These are phyloP conservation scores for Hemithea aestivaria DNA, from an alignment of 2,888 invertebrate genomes.

Conservation along the genomic window DNA sequence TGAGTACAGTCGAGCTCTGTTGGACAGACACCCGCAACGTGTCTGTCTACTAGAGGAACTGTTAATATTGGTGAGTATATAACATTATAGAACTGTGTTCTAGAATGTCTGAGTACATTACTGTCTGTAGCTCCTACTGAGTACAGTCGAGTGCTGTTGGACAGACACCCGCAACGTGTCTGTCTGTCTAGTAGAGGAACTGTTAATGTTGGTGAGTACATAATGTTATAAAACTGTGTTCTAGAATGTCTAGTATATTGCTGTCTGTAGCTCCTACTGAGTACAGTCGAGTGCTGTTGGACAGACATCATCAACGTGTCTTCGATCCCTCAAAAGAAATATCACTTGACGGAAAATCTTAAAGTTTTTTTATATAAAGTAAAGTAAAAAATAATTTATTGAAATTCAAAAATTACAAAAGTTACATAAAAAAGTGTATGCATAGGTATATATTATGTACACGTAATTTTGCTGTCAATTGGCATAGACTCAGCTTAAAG, in stretches of 20 bases:
- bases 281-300: conserved; percentile 74
- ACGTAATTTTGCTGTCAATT: too few species aligned
- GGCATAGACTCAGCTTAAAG: too few species aligned
- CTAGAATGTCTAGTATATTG: conserved; percentile 87
- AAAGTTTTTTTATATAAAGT: too few species aligned
- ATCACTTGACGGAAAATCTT: too few species aligned
- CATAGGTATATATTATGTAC: too few species aligned
- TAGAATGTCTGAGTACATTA: conserved; percentile 86
- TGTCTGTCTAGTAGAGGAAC: too few species aligned
- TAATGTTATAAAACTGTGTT: conserved; percentile 90
- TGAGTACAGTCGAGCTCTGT: conserved; percentile 68
- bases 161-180: conserved; percentile 51
- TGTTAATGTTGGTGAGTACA: conserved; percentile 78
- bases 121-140: conserved; percentile 68
- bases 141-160: conserved; percentile 74
- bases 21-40: conserved; percentile 58
- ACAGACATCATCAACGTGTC: conserved; percentile 49
- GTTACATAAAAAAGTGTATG: too few species aligned
- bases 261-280: conserved; percentile 68
- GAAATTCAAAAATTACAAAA: too few species aligned
- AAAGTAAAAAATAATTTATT: too few species aligned
- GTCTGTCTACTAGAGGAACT: conserved; percentile 57
- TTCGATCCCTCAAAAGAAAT: too few species aligned
- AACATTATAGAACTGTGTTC: conserved; percentile 89
- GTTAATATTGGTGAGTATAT: conserved; percentile 76